Percentiles rank a stretch among this genome's conserved stretches.
Evolutionary conservation across 2,113 vertebrate species (phyloP).

Genomic region (Chrysochloris asiatica): DNA sequence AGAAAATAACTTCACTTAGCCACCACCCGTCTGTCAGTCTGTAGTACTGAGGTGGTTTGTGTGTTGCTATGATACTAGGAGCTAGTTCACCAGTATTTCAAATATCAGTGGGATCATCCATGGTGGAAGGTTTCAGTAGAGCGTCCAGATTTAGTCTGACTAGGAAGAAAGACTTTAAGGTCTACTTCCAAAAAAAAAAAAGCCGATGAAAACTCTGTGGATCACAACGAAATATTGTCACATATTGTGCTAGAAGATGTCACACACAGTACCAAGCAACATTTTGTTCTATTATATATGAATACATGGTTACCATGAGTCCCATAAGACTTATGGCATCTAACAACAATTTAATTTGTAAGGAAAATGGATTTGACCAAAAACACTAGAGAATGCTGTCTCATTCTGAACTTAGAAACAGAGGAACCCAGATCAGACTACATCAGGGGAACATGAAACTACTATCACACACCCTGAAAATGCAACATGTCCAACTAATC

Average conservation of each 20-base stretch:
- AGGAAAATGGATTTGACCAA: conserved; percentile 5
- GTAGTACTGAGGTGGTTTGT: background rate
- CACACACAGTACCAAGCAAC: background rate
- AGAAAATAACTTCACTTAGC: background rate
- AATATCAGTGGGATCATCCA: background rate
- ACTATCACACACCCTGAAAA: background rate
- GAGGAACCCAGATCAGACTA: background rate
- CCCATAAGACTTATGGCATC: background rate
- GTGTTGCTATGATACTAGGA: background rate
- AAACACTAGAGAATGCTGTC: background rate
- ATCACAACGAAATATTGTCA: background rate
- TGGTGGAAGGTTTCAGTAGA: background rate
- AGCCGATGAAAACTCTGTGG: background rate
- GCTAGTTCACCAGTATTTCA: background rate
- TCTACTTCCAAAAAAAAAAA: background rate
- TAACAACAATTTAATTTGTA: background rate
- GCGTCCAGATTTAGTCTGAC: background rate
- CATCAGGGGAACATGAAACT: background rate
- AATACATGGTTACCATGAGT: background rate
- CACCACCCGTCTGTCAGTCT: background rate
- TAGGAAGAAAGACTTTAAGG: background rate
- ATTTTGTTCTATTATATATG: background rate
- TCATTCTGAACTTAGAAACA: background rate
- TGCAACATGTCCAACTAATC: background rate
- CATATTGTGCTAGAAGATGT: background rate